Conservation (phyloP, 2,113 vertebrate species). For the Penelope pileata region DNA sequence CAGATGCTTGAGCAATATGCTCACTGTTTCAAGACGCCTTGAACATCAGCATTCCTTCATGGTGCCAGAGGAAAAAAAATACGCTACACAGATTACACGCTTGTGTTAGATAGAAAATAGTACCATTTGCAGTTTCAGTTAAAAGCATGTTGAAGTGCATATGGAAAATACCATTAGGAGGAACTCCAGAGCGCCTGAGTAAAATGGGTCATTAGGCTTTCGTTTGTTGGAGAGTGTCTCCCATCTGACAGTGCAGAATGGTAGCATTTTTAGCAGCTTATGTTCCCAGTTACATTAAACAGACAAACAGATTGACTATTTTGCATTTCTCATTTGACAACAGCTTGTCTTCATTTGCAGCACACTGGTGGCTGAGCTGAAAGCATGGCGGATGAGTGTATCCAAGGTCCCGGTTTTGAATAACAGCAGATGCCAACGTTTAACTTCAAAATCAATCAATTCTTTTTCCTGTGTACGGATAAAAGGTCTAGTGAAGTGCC, state of each 20-base stretch:
- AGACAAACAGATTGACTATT: constrained; percentile 97
- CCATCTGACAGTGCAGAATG: constrained; percentile 95
- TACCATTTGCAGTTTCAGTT: constrained; percentile 88
- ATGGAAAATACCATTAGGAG: constrained; percentile 93
- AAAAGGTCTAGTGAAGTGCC: constrained; percentile 83
- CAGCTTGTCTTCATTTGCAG: constrained; percentile 89
- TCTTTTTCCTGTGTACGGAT: constrained; percentile 81
- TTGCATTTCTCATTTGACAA: constrained; percentile 92
- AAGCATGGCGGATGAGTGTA: constrained; percentile 74
- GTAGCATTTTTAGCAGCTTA: constrained; percentile 88
- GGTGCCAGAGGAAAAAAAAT: constrained; percentile 67
- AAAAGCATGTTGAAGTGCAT: constrained; percentile 89
- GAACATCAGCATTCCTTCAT: constrained; percentile 76
- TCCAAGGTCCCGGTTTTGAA: constrained; percentile 85
- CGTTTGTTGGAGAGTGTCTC: constrained; percentile 93
- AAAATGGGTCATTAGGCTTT: constrained; percentile 99
- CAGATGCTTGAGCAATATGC: constrained; percentile 83
- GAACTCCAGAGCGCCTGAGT: constrained; percentile 88
- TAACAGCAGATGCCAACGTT: constrained; percentile 87
- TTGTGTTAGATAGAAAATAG: constrained; percentile 83
- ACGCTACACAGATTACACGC: constrained; percentile 79
- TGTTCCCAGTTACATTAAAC: constrained; percentile 93
- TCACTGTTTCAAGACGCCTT: constrained; percentile 73
- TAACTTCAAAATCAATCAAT: constrained; percentile 89
- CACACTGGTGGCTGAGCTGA: constrained; percentile 80